Evolutionary conservation across 2,113 vertebrate species (phyloP).

Genomic region (Tachysurus fulvidraco): DNA sequence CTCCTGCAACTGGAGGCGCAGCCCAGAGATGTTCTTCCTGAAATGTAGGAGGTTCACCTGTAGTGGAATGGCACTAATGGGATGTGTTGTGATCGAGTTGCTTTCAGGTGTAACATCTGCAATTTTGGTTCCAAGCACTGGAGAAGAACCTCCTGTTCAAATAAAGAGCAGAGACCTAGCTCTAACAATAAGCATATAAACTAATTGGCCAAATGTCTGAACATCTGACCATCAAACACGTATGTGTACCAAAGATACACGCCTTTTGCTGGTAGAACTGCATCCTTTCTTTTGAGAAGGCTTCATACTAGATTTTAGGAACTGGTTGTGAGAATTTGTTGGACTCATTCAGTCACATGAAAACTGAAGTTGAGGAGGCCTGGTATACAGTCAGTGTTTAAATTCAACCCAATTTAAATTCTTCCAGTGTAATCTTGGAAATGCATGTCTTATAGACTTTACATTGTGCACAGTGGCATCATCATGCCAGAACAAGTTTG

Average conservation of each 20-base stretch:
- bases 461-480: no score
- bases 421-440: neutral
- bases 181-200: neutral
- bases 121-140: slow-evolving; percentile 71
- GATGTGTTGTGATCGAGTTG: slow-evolving; percentile 52
- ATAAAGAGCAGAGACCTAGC: neutral
- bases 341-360: neutral
- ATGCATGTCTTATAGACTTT: neutral
- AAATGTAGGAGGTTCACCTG: slow-evolving; percentile 85
- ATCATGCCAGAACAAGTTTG: neutral
- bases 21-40: slow-evolving; percentile 84
- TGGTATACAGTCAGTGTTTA: neutral
- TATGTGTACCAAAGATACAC: neutral
- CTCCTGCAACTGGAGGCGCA: slow-evolving; percentile 89
- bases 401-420: neutral
- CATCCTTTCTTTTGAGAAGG: neutral
- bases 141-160: slow-evolving; percentile 74
- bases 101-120: slow-evolving; percentile 60
- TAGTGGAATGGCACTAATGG: slow-evolving; percentile 60
- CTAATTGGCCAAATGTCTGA: neutral
- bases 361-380: neutral
- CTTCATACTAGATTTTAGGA: neutral
- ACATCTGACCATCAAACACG: neutral
- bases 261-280: neutral
- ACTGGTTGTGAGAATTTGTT: neutral